These are phyloP conservation scores for Saturnia pavonia DNA, from an alignment of 2,888 invertebrate species.

Conservation along the genomic window DNA sequence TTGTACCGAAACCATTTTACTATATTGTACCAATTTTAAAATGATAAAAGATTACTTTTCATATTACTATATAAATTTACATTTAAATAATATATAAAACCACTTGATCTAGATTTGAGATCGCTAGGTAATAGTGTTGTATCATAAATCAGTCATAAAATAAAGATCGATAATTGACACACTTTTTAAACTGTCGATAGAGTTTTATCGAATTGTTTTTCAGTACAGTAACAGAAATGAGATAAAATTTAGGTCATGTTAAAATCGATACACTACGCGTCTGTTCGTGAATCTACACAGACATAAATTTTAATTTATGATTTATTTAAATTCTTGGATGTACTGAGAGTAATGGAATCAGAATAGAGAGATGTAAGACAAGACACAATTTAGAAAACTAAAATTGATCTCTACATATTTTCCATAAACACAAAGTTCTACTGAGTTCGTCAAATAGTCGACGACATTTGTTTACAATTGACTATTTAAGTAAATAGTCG, in stretches of 20 bases:
- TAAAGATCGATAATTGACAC: constrained; percentile 10
- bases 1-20: no score
- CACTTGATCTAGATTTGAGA: constrained; percentile 6
- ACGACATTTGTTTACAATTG: background rate
- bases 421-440: background rate
- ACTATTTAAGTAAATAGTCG: background rate
- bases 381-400: background rate
- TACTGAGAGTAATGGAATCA: background rate
- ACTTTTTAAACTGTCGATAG: constrained; percentile 8
- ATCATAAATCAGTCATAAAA: constrained; percentile 1
- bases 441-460: background rate
- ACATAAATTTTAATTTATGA: background rate
- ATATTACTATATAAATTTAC: no score
- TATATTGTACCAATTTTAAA: no score
- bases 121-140: constrained; percentile 3
- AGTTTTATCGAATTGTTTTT: constrained; percentile 6
- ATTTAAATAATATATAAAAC: background rate
- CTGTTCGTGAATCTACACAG: background rate
- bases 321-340: background rate
- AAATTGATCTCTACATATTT: background rate
- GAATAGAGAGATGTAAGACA: background rate
- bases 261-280: background rate
- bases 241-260: background rate
- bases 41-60: no score
- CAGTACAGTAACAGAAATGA: constrained; percentile 1